Evolutionary conservation across 1,140 invertebrate genomes (phyloP), one percentile per base, ranked within the genome.

Genomic region (Dinoponera quadriceps): DNA sequence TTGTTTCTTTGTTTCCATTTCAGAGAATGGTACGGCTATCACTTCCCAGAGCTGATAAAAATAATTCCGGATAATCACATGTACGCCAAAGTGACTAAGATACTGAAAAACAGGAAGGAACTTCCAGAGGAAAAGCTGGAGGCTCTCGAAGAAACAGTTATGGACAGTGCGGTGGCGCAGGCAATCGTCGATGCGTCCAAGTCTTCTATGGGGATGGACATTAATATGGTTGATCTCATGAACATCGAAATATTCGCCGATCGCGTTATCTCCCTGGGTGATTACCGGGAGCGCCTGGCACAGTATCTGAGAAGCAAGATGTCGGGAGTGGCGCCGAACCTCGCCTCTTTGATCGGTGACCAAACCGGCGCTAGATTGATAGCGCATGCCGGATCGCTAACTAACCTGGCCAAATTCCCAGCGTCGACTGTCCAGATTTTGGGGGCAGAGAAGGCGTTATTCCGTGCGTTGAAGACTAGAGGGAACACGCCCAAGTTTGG

Each of bases 121-220:
- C 94, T 99, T 1, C 95, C 95, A 0, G 96, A 98, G 55, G 97
- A 98, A 9, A 97, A 96, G 18, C 86, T 98, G 1, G 96, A 98
- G 82, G 95, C 95, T 0, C 91, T 99, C 3, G 98, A 99, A 91
- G 97, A 99, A 93, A 96, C 99, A 84, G 95, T 99, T 0, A 98
- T 98, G 95, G 99, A 99, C 92, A 97, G 96, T 18, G 96, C 95
- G n/a, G 99, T 98, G 93, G 98, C 98, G 2, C 96, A 98, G 92
- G 98, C 98, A 0, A 97, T 99, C 78, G 95, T 99, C 25, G 98
- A 99, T 93, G 98, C 99, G 0, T 96, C 98, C 0, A 98, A 97
- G 92, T 98, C 98, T 89, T 99, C 99, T 0, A 99, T 99, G 99
- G 99, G 98, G 91, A 99, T 99, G 98, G 99, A 99, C 90, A 99